Base-by-base conservation (phyloP, 2,888 invertebrate genomes). In the Diplazon laetatorius region DNA sequence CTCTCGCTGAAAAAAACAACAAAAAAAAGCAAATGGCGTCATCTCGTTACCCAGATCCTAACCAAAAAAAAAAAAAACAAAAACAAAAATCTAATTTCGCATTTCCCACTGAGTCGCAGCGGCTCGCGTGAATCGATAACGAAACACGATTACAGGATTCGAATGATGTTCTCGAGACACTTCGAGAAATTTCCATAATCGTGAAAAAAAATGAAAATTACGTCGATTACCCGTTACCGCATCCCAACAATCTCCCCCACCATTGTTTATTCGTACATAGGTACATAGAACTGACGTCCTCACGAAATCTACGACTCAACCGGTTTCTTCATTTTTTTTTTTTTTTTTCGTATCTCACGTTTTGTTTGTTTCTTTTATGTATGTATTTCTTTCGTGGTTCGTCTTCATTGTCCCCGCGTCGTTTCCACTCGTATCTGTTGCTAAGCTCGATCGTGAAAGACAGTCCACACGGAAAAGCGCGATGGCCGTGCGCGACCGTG, bases 381-480 rank as follows among this genome's bases (percentile, higher is more conserved):
- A 25, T 20, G 44, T 30, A 30, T 30, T 30, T 30, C 30, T 30
- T 6, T 30, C 30, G n/a, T 59, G 5, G 6, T 18, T 18, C 16
- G 6, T 48, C 48, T 6, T 18, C n/a, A 35, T 20, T 35, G 39
- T 39, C n/a, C n/a, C n/a, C 2, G 30, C 65, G 18, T 30, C 30
- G 65, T 48, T 22, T 35, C 12, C 30, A 16, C 30, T n/a, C 25
- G 62, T 25, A 30, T 46, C 25, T 46, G 46, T 44, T 35, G 35
- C n/a, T 35, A 9, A 18, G 50, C n/a, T 66, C 44, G 9, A 44
- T 57, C 14, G 50, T 1, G 55, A 20, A 78, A 85, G 85, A 85
- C 20, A 46, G 76, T 84, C 85, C 84, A 85, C 85, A 84, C 85
- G 85, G 85, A 85, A 85, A 79, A 70, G 63, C 74, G 81, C 73